These are phyloP conservation scores for Neoascia interrupta DNA, from an alignment of 2,888 invertebrate species.

Conservation along the genomic window DNA sequence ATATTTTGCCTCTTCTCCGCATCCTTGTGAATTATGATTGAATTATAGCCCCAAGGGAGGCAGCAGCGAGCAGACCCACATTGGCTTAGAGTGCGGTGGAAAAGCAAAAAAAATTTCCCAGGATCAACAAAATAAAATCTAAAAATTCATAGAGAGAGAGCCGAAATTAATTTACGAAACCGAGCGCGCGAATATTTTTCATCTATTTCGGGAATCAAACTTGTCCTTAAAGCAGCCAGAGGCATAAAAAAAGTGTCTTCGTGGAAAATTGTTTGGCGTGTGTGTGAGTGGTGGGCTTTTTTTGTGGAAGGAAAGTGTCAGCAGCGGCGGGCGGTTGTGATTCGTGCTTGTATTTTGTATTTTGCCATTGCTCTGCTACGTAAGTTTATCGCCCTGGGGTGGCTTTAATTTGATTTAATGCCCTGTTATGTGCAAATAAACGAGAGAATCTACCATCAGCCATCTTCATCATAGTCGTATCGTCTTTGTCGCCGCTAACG, in stretches of 20 bases:
- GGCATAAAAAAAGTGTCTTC: slow-evolving; percentile 15
- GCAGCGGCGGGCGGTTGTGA: slow-evolving; percentile 1
- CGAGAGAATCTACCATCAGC: slow-evolving; percentile 19
- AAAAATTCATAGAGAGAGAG: slow-evolving; percentile 15
- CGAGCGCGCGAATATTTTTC: slow-evolving; percentile 16
- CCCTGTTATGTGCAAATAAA: slow-evolving; percentile 52
- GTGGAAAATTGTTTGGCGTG: not conserved
- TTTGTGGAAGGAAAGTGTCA: no score
- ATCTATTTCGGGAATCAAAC: slow-evolving; percentile 18
- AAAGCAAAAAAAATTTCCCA: slow-evolving; percentile 14
- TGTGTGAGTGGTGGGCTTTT: no score
- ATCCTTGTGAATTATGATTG: slow-evolving; percentile 61
- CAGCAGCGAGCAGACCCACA: not conserved
- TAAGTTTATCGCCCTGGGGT: slow-evolving; percentile 7
- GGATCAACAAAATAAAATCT: slow-evolving; percentile 31
- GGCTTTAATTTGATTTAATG: slow-evolving; percentile 61
- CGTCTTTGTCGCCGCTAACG: not conserved
- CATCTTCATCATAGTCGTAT: not conserved
- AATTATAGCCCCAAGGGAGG: slow-evolving; percentile 45
- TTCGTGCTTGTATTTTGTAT: no score
- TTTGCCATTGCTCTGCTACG: no score
- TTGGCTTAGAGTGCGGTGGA: not conserved
- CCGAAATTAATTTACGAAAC: slow-evolving; percentile 35
- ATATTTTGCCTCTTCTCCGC: not conserved
- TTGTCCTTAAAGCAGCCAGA: slow-evolving; percentile 2